Evolutionary conservation across 2,113 vertebrate genomes (phyloP), one percentile per base, ranked within the genome.

Genomic region (Elephantulus edwardii): DNA sequence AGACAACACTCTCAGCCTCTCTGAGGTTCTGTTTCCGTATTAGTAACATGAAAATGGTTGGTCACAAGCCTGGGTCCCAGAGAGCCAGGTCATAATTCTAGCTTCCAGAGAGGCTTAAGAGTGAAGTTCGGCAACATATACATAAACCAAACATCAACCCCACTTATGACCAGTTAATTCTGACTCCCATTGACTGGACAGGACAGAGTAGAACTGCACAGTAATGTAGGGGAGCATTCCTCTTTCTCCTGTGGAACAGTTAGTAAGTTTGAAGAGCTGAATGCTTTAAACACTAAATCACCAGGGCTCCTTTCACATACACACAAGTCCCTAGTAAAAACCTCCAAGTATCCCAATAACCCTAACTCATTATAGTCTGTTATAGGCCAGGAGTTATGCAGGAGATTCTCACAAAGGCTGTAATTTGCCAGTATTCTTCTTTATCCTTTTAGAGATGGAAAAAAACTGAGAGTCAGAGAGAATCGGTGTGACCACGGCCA

Each of bases 391-490:
- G 30, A 20, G 74, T 68, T 54, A 5, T 16, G 30, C 74, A 76
- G 33, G 40, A 5, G 62, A 76, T n/a, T 22, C 62, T 62, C 11
- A 2, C 0, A 12, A 42, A 83, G 83, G 54, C 86, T 70, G 20
- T 13, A 42, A 28, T 72, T 83, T 78, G 40, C 78, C 30, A 30
- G 0, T 1, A 6, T 17, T 30, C 17, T 40, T n/a, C 60, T n/a
- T n/a, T n/a, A n/a, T 89, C n/a, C 40, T 22, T 79, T 28, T 52
- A 74, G 20, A 91, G 89, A 64, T 66, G 62, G n/a, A n/a, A 83
- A 64, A 58, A 91, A 89, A 79, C 50, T 6, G 40, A 89, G 91
- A 46, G 54, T 64, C 26, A 74, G 77, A 28, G 62, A 60, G 64
- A 80, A 64, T 10, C 5, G 10, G 60, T 4, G 3, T 54, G 40